A percentile compares a stretch with the other conserved stretches of the same genome.
These are phyloP conservation scores for Caenorhabditis zanzibari DNA, from an alignment of 2,888 invertebrate species.

Conservation along the genomic window DNA sequence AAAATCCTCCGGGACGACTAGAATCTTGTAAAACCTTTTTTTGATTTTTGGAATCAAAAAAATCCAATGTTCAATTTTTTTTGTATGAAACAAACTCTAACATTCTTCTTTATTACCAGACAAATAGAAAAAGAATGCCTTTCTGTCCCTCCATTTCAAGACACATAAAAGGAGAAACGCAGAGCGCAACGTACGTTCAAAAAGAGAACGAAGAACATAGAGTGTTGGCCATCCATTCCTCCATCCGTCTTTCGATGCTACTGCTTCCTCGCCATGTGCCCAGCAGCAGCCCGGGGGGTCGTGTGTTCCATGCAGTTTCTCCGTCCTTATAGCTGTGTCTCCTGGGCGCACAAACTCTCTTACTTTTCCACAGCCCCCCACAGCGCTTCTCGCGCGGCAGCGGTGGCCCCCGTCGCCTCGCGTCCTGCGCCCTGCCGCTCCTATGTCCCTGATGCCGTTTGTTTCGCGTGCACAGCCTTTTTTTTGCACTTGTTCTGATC, in stretches of 20 bases:
- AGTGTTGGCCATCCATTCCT: slow-evolving; percentile 2
- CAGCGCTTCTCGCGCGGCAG: slow-evolving; percentile 4
- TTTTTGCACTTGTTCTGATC: background rate
- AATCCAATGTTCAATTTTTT: too few species aligned
- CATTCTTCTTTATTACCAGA: too few species aligned
- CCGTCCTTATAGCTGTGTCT: slow-evolving; percentile 3
- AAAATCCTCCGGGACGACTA: too few species aligned
- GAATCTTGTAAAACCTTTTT: too few species aligned
- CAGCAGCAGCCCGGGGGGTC: slow-evolving; percentile 17
- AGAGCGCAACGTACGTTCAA: too few species aligned
- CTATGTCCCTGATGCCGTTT: background rate
- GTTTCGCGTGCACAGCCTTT: slow-evolving; percentile 2
- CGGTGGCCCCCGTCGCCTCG: slow-evolving; percentile 10
- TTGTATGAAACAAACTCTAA: too few species aligned
- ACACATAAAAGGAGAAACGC: slow-evolving; percentile 1
- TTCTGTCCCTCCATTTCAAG: background rate
- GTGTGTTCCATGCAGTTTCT: slow-evolving; percentile 15
- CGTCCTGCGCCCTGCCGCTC: background rate
- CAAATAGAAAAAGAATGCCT: slow-evolving; percentile 2
- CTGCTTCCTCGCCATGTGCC: background rate
- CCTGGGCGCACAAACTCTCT: background rate
- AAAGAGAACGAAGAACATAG: too few species aligned
- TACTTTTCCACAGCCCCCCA: slow-evolving; percentile 18
- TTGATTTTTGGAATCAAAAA: too few species aligned
- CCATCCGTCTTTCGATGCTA: background rate